Conservation (phyloP, 2,888 invertebrate species). For the Clitarchus hookeri region DNA sequence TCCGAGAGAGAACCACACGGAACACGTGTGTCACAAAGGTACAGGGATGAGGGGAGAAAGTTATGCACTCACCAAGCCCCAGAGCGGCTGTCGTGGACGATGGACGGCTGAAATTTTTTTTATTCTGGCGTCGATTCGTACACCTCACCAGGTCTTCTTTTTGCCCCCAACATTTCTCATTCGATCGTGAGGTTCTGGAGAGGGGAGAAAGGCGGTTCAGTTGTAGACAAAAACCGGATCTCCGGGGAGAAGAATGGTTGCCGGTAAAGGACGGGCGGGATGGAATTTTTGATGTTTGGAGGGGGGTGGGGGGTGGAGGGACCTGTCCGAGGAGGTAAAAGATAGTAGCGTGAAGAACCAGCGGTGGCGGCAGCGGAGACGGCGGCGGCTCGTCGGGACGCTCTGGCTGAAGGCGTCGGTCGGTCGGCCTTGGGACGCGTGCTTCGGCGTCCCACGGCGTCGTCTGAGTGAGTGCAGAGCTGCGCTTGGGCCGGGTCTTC, state of each 20-base stretch:
- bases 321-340: too few species aligned
- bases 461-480: not conserved
- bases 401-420: not conserved
- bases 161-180: not conserved
- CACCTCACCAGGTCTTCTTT: not conserved
- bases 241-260: constrained; percentile 37
- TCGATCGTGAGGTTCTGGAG: not conserved
- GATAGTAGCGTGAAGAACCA: constrained; percentile 38
- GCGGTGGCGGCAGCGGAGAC: constrained; percentile 43
- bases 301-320: constrained; percentile 31
- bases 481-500: too few species aligned
- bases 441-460: constrained; percentile 19
- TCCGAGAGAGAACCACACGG: too few species aligned
- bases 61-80: not conserved
- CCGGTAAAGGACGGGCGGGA: constrained; percentile 35
- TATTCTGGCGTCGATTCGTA: not conserved
- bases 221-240: constrained; percentile 2
- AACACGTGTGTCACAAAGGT: too few species aligned
- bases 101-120: not conserved
- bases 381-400: constrained; percentile 1
- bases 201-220: not conserved
- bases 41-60: too few species aligned
- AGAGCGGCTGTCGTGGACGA: not conserved
- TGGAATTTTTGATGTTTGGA: too few species aligned
- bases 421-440: not conserved